These are phyloP conservation scores for Tiphia femorata DNA, from an alignment of 2,888 invertebrate species.

Conservation along the genomic window DNA sequence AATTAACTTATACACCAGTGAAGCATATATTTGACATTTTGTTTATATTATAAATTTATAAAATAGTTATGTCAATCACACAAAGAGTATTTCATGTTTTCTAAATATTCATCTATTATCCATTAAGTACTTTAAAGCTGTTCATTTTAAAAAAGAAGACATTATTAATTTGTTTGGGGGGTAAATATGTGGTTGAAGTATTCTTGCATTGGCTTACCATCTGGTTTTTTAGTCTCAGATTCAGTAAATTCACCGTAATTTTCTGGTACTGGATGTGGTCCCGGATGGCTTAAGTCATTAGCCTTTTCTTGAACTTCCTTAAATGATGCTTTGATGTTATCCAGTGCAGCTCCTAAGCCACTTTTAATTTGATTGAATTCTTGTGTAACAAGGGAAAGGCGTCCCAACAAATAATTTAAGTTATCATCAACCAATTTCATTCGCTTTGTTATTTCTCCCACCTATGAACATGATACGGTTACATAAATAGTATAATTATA, in stretches of 20 bases:
- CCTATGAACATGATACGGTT: conserved; percentile 67
- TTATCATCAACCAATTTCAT: conserved; percentile 86
- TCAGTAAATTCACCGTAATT: conserved; percentile 58
- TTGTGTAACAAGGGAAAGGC: conserved; percentile 83
- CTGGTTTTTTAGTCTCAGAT: conserved; percentile 26
- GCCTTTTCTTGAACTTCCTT: conserved; percentile 73
- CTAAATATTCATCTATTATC: neutral
- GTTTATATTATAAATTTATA: neutral
- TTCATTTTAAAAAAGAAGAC: neutral
- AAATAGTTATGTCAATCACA: neutral
- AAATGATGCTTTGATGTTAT: conserved; percentile 78
- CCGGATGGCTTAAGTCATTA: conserved; percentile 63
- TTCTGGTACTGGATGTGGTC: conserved; percentile 68
- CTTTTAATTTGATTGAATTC: conserved; percentile 87
- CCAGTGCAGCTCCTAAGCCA: conserved; percentile 80
- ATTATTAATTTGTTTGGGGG: conserved; percentile 23
- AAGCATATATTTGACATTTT: neutral
- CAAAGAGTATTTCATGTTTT: neutral
- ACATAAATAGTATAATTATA: neutral
- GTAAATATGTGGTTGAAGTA: conserved; percentile 15
- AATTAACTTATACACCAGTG: too few species aligned
- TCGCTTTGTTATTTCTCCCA: conserved; percentile 81
- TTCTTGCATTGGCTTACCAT: conserved; percentile 30
- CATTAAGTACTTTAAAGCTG: too few species aligned
- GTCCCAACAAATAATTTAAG: conserved; percentile 84